Base-by-base conservation (phyloP, 2,888 invertebrate genomes). In the Apamea epomidion region DNA sequence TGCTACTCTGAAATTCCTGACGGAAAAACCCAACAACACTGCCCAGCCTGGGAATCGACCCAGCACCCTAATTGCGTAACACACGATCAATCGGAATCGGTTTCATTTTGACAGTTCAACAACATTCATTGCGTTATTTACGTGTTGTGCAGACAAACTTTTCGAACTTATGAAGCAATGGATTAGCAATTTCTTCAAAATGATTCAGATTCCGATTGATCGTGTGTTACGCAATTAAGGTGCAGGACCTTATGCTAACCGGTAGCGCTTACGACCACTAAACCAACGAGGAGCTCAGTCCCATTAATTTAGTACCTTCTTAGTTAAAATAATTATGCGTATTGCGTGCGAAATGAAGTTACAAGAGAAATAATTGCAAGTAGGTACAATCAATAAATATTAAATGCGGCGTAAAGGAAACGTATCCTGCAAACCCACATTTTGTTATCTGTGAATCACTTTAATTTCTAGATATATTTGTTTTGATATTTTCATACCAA, bases 351-450 rank as follows among this genome's bases (percentile, higher is more conserved):
- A 60, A 48, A 32, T 37, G 6, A 51, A 42, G 29, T 29, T 0
- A 62, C 12, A 32, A 37, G 16, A 37, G 2, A 58, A n/a, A 48
- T 14, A 37, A 48, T 58, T 58, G 54, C 37, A 48, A 54, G 29
- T 74, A 65, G 54, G 7, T 74, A 10, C 21, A 80, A 42, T 81
- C 29, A 62, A 42, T 67, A 37, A 74, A 37, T 54, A 78, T 78
- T 45, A 62, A 48, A 67, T 48, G 37, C 45, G 16, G 29, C 42
- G 32, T n/a, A 82, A 75, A 75, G 82, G 81, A 81, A 62, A 81
- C 75, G 54, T 81, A 62, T 81, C 81, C 82, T 76, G 81, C 16
- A 82, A 69, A 76, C 83, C 77, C 51, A 82, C 83, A 48, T 82
- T 82, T 45, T 54, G 21, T 21, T 82, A 81, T 81, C 83, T 69